These are phyloP conservation scores for Melanostoma mellinum DNA, from an alignment of 2,888 invertebrate genomes.

Conservation along the genomic window DNA sequence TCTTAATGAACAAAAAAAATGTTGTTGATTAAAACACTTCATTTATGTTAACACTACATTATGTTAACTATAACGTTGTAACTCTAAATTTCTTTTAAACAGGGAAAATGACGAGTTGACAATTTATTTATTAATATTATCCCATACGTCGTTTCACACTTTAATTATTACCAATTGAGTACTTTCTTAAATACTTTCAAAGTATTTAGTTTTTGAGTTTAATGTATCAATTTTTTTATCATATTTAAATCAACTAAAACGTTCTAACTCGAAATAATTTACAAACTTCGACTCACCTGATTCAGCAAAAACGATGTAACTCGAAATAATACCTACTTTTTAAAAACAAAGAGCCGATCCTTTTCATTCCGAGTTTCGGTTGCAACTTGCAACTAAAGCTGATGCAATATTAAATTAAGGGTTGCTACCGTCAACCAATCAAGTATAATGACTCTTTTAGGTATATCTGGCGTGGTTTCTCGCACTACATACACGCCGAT, in stretches of 20 bases:
- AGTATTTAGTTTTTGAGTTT: too few species aligned
- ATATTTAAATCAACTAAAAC: conserved; percentile 38
- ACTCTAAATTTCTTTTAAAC: conserved; percentile 30
- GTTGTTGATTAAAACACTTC: conserved; percentile 19
- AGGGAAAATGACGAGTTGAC: background rate
- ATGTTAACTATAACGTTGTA: conserved; percentile 22
- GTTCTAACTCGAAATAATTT: background rate
- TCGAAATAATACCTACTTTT: conserved; percentile 4
- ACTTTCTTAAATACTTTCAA: too few species aligned
- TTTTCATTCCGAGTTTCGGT: background rate
- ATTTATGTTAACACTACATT: too few species aligned
- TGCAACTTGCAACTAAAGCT: conserved; percentile 1
- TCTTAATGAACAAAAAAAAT: conserved; percentile 11
- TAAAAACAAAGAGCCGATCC: conserved; percentile 1
- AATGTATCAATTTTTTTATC: too few species aligned
- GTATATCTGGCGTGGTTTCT: background rate
- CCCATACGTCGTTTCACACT: too few species aligned
- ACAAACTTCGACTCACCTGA: conserved; percentile 27
- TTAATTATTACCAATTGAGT: too few species aligned
- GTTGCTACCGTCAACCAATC: conserved; percentile 7
- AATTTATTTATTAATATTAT: too few species aligned
- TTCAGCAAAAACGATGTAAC: conserved; percentile 3
- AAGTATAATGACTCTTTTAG: conserved; percentile 3
- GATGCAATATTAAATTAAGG: conserved; percentile 2
- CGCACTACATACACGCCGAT: conserved; percentile 3